Evolutionary conservation across 2,888 invertebrate species (phyloP).

Genomic region (Pollenia angustigena): DNA sequence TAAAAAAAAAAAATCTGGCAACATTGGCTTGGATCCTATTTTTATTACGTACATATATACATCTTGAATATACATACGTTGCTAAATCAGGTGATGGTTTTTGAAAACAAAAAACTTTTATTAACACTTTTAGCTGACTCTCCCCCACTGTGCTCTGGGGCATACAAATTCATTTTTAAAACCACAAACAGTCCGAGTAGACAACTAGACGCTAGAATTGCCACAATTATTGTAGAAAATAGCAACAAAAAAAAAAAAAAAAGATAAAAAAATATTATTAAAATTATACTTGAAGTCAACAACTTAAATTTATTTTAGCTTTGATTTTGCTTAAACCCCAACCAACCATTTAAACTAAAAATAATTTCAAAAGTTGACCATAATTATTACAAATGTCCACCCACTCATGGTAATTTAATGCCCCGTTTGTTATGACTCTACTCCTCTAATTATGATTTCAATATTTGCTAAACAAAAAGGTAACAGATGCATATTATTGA

Average conservation of each 20-base stretch:
- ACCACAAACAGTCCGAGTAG: conserved; percentile 44
- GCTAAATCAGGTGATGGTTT: too few species aligned
- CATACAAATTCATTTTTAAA: conserved; percentile 2
- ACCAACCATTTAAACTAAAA: conserved; percentile 6
- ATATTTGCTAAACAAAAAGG: conserved; percentile 48
- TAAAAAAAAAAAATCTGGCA: too few species aligned
- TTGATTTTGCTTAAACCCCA: neutral
- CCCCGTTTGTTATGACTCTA: neutral
- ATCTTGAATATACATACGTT: too few species aligned
- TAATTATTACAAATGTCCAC: conserved; percentile 25
- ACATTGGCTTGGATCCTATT: too few species aligned
- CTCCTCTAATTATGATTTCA: conserved; percentile 52
- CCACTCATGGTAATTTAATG: conserved; percentile 36
- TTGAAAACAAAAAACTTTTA: neutral
- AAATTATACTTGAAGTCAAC: conserved; percentile 31
- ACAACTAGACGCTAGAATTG: conserved; percentile 63
- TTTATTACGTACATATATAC: too few species aligned
- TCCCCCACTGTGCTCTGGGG: neutral
- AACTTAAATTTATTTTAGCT: conserved; percentile 7
- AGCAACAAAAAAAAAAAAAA: neutral
- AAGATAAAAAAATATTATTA: conserved; percentile 21
- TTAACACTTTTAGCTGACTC: neutral
- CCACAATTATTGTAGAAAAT: conserved; percentile 49
- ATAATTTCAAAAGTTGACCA: conserved; percentile 20
- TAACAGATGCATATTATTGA: conserved; percentile 38